phyloP scores from a whole-genome alignment of 1,140 invertebrate genomes.

The Drosophila miranda region DNA sequence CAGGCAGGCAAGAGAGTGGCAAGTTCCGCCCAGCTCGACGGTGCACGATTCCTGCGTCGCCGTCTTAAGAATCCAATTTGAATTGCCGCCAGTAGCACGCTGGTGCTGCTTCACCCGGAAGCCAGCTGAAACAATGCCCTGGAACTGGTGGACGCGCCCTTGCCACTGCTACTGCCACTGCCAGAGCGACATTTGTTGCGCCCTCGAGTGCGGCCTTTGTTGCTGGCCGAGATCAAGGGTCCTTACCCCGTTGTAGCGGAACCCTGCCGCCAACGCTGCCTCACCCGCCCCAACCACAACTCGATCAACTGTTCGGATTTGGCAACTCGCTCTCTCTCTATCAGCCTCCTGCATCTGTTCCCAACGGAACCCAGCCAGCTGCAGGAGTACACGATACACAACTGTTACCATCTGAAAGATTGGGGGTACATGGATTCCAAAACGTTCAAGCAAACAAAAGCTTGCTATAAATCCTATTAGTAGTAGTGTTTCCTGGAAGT shows the following conservation, averaged over 20 bases:
- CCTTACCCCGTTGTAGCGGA: slow-evolving; percentile 1
- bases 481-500: slow-evolving; percentile 29
- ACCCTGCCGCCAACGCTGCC: neutral
- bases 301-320: slow-evolving; percentile 54
- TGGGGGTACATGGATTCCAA: too few relatives aligned
- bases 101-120: slow-evolving; percentile 50
- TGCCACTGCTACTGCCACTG: slow-evolving; percentile 18
- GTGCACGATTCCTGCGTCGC: slow-evolving; percentile 74
- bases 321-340: slow-evolving; percentile 16
- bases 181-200: slow-evolving; percentile 65
- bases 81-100: slow-evolving; percentile 40
- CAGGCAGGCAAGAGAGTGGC: slow-evolving; percentile 62
- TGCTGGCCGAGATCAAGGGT: slow-evolving; percentile 30
- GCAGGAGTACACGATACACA: slow-evolving; percentile 21
- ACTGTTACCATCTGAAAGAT: neutral
- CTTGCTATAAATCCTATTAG: slow-evolving; percentile 28
- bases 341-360: slow-evolving; percentile 18
- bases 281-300: slow-evolving; percentile 11
- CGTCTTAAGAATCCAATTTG: slow-evolving; percentile 78
- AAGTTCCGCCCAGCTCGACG: slow-evolving; percentile 71
- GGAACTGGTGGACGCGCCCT: slow-evolving; percentile 30
- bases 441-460: neutral
- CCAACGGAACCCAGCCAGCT: slow-evolving; percentile 36
- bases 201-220: slow-evolving; percentile 44
- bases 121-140: slow-evolving; percentile 62